A percentile compares a stretch with the other conserved stretches of the same genome.
Conservation (phyloP, 2,797 vertebrate species). For the Eremophila alpestris region DNA sequence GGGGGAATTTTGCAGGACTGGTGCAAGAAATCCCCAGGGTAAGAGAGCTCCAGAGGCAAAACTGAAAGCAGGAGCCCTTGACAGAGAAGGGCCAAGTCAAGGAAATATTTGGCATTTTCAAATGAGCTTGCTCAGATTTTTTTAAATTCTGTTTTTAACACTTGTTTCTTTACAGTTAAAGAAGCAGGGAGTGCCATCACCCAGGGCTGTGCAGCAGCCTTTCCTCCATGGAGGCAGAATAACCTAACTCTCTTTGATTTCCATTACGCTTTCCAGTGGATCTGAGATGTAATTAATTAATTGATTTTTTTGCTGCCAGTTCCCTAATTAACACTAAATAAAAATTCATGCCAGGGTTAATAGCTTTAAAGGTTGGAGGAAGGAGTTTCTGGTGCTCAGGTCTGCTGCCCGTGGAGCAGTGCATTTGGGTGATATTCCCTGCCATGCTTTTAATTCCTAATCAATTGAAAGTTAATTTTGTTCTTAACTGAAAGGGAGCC, state of each 20-base stretch:
- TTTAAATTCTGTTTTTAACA: neutral
- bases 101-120: neutral
- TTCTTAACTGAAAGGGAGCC: constrained; percentile 15
- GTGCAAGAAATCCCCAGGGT: neutral
- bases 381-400: constrained; percentile 6
- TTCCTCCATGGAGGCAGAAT: neutral
- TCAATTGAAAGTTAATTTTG: constrained; percentile 59
- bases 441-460: constrained; percentile 53
- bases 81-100: neutral
- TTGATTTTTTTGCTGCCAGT: constrained; percentile 62
- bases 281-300: constrained; percentile 68
- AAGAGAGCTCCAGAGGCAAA: neutral
- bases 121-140: neutral
- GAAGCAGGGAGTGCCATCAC: neutral
- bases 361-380: constrained; percentile 59
- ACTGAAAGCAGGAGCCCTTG: neutral
- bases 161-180: neutral
- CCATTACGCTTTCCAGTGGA: constrained; percentile 43
- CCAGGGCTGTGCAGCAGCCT: neutral
- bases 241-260: constrained; percentile 54
- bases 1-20: neutral
- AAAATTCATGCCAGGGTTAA: constrained; percentile 67
- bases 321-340: constrained; percentile 67
- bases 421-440: constrained; percentile 25
- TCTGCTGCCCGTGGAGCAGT: neutral